Evolutionary conservation across 2,113 vertebrate species (phyloP), one percentile per base, ranked within the genome.

Genomic region (Pteropus alecto): DNA sequence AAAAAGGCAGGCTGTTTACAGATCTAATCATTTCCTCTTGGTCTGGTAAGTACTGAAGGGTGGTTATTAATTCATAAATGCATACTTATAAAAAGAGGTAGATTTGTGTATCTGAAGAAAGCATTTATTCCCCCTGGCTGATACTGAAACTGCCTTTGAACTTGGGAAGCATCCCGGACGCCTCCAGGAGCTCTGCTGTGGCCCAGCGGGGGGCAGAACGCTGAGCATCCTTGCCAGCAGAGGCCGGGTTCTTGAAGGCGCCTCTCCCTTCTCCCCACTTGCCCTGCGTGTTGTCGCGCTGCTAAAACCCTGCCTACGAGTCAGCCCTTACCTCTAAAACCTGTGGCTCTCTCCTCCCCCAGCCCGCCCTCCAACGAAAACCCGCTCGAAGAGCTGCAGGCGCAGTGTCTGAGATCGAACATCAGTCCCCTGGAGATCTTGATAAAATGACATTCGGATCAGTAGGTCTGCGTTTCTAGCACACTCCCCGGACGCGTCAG

Each of bases 1-100:
- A 56, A 76, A 87, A 87, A 63, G 14, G 56, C n/a, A 74, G 30
- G 51, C n/a, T 78, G 30, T 78, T 89, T 78, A 28, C 56, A 65
- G 6, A 6, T 28, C 22, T 41, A 68, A 51, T 76, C 16, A 48
- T 73, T 78, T 90, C 87, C 79, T 60, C 61, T 74, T 14, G 38
- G 41, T 61, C 65, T 84, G 54, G 48, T 92, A 22, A 92, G 54
- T 38, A 67, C n/a, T 85, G 33, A 56, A 82, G 24, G 33, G 67
- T 41, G 26, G 7, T 68, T 26, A 6, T 58, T 63, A 95, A 70
- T 54, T 60, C 60, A 67, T 22, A 65, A 56, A 48, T 10, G 5
- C 26, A 24, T 78, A 56, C 46, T 60, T 51, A 33, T n/a, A 77
- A 68, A 87, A 87, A 35, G n/a, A 87, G 5, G 6, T 46, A 24